A percentile compares a stretch with the other conserved stretches of the same genome.
Evolutionary conservation across 2,113 vertebrate genomes (phyloP).

Genomic region (Python bivittatus): DNA sequence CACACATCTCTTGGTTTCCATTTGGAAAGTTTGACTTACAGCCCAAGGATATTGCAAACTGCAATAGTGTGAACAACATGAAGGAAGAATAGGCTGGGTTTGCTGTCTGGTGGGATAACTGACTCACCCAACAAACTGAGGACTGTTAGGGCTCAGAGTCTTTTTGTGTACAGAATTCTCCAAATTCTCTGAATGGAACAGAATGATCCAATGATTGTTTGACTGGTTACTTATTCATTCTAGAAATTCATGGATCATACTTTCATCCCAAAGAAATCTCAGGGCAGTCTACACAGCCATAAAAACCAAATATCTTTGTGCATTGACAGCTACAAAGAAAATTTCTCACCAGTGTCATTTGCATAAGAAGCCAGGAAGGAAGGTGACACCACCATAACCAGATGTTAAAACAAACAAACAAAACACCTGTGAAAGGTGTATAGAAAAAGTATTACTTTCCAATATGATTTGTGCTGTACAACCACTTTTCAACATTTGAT

Average conservation of each 20-base stretch:
- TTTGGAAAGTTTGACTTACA: background rate
- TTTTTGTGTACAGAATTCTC: background rate
- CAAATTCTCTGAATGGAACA: background rate
- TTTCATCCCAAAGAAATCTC: background rate
- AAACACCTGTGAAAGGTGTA: background rate
- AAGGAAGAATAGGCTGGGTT: background rate
- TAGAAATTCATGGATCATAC: background rate
- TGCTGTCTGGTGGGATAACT: background rate
- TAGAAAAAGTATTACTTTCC: background rate
- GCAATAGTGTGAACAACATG: background rate
- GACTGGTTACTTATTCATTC: background rate
- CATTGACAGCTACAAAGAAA: background rate
- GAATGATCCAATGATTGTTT: background rate
- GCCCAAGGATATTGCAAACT: background rate
- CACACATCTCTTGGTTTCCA: background rate
- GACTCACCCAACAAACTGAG: background rate
- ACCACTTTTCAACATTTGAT: background rate
- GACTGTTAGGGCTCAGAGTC: background rate
- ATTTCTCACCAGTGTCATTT: background rate
- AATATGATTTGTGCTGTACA: background rate
- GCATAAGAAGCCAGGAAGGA: background rate
- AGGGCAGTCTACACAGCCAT: background rate
- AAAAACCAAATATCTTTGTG: background rate
- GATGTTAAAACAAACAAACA: background rate
- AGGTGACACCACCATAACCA: background rate